These are phyloP conservation scores for Paralichthys olivaceus DNA, from an alignment of 2,113 vertebrate genomes.

Conservation along the genomic window DNA sequence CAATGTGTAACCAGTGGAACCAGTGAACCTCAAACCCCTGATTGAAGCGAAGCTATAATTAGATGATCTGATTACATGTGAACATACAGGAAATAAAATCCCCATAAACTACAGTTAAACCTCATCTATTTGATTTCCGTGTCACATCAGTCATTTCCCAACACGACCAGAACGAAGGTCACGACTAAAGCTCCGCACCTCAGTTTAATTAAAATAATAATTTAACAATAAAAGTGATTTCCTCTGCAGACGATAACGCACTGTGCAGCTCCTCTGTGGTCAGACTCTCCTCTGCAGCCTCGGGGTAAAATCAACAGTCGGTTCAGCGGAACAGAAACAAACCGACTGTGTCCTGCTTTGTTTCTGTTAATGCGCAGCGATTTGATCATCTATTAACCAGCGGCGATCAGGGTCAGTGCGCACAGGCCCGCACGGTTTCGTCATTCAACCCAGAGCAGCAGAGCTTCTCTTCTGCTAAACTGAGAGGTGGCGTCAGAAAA, in stretches of 20 bases:
- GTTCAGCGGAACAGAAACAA: neutral
- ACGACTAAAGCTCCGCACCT: neutral
- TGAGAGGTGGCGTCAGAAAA: neutral
- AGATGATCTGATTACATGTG: constrained; percentile 10
- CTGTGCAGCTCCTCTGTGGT: neutral
- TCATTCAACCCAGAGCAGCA: constrained; percentile 47
- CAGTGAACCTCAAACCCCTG: neutral
- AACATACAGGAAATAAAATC: too few species aligned
- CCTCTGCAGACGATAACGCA: neutral
- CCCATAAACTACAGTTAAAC: too few species aligned
- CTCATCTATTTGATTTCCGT: too few species aligned
- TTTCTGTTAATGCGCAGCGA: constrained; percentile 42
- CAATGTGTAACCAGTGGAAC: constrained; percentile 20
- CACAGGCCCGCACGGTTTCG: constrained; percentile 56
- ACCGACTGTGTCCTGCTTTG: constrained; percentile 13
- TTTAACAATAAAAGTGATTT: neutral
- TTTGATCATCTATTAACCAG: constrained; percentile 75
- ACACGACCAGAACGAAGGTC: neutral
- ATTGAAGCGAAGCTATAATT: neutral
- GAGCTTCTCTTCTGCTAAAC: constrained; percentile 10
- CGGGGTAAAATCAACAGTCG: neutral
- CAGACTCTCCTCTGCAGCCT: neutral
- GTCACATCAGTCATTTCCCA: neutral
- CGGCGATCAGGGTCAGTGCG: constrained; percentile 67
- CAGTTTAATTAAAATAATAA: neutral